phyloP scores from a whole-genome alignment of 2,797 vertebrate species.

The Premnoplex brunnescens region DNA sequence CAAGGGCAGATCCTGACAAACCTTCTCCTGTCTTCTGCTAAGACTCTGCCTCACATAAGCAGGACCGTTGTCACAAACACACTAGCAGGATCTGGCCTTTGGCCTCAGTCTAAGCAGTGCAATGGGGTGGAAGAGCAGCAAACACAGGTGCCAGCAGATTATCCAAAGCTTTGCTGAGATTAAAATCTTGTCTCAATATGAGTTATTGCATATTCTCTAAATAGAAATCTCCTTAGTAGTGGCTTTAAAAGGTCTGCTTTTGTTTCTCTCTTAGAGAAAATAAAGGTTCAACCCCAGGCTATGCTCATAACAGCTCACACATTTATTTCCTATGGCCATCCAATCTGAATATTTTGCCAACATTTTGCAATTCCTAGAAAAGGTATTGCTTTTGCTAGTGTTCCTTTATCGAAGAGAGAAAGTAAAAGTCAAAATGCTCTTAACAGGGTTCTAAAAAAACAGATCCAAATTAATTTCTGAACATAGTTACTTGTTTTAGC shows the following conservation, averaged over 20 bases:
- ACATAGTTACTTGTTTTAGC: background rate
- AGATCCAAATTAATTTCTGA: conserved; percentile 3
- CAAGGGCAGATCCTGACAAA: background rate
- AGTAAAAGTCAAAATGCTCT: background rate
- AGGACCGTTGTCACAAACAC: background rate
- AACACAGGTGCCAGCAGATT: conserved; percentile 65
- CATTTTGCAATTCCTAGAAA: background rate
- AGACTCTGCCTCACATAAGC: background rate
- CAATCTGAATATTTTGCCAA: background rate
- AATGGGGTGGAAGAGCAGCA: conserved; percentile 43
- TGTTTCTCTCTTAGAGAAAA: conserved; percentile 26
- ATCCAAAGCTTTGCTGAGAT: conserved; percentile 69
- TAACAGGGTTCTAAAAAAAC: background rate
- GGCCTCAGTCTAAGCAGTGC: background rate
- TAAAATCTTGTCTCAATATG: conserved; percentile 69
- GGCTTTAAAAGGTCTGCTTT: conserved; percentile 56
- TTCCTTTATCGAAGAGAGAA: background rate
- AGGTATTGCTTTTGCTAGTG: background rate
- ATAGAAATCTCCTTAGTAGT: conserved; percentile 64
- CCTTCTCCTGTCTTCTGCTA: background rate
- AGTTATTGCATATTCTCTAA: conserved; percentile 68
- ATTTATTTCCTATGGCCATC: background rate
- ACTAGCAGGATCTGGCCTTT: background rate
- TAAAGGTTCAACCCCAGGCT: background rate
- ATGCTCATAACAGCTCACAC: background rate